Base-by-base conservation (phyloP, 2,797 vertebrate genomes). In the Paramormyrops hopkinsi region DNA sequence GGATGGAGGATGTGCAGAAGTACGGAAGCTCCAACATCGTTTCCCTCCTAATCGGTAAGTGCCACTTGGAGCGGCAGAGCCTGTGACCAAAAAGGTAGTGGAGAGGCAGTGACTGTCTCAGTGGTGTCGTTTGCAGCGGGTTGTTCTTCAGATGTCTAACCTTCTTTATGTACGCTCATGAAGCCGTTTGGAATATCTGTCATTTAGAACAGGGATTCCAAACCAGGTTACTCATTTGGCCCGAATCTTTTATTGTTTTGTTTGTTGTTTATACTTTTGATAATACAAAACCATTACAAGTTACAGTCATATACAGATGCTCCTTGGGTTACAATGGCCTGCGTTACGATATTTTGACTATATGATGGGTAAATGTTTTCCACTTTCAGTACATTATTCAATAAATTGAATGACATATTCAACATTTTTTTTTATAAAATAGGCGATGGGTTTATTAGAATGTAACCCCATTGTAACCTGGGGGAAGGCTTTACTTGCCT, bases 1-100 rank as follows among this genome's bases (percentile, higher is more conserved):
- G 97, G 97, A 97, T 97, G 84, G 96, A 97, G 92, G 97, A 97
- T 0, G 96, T 97, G 46, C 94, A 95, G 92, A 97, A 97, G 89
- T 97, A 97, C 0, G 96, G 96, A 0, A 97, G 97, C 4, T 95
- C 96, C 91, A 97, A 94, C 92, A 97, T 96, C 0, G 97, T 97
- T n/a, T 96, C 97, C 51, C 90, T 97, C 83, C 93, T 97, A 48
- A 96, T 97, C 0, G 97, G 46, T 48, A 92, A 96, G 96, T 89
- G n/a, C 19, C 41, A 0, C 7, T 50, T 33, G 22, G 25, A 33
- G 25, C 3, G 1, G 29, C 9, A 83, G 79, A 83, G 46, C 4
- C 19, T 12, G 14, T 7, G 33, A 73, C 69, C 69, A 3, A n/a
- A 3, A 79, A 33, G 25, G 25, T 0, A 1, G 12, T 1, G 25